Evolutionary conservation across 2,888 invertebrate species (phyloP).

Genomic region (Latrodectus elegans): DNA sequence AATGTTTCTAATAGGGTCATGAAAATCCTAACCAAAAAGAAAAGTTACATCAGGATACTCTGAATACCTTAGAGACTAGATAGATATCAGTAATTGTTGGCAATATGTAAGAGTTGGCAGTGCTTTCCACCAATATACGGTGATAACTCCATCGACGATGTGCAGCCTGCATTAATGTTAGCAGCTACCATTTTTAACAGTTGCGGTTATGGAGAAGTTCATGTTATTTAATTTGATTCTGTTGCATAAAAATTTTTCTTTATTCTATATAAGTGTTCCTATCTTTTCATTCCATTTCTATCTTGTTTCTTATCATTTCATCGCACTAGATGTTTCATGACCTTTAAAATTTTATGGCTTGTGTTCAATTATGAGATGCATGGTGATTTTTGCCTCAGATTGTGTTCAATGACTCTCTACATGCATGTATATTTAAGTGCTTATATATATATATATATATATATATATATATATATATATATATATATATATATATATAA

Average conservation of each 20-base stretch:
- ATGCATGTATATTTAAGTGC: too few species aligned
- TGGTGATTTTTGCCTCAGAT: not conserved
- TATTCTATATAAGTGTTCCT: not conserved
- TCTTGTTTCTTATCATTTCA: too few species aligned
- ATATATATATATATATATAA: too few species aligned
- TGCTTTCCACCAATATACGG: not conserved
- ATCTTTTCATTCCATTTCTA: too few species aligned
- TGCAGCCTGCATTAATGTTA: not conserved
- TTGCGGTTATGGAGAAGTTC: not conserved
- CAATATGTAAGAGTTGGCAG: not conserved
- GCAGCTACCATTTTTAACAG: not conserved
- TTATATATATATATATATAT: too few species aligned
- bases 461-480: too few species aligned
- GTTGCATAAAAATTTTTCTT: not conserved
- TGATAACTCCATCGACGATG: not conserved
- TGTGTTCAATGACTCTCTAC: not conserved
- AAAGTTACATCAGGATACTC: not conserved
- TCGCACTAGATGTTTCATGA: too few species aligned
- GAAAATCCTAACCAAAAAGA: not conserved
- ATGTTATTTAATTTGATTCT: not conserved
- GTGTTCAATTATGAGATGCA: not conserved
- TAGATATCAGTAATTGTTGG: not conserved
- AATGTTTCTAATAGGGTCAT: not conserved
- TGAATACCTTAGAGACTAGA: not conserved
- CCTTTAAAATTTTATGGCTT: too few species aligned